Evolutionary conservation across 2,888 invertebrate species (phyloP).

Genomic region (Lagria hirta): DNA sequence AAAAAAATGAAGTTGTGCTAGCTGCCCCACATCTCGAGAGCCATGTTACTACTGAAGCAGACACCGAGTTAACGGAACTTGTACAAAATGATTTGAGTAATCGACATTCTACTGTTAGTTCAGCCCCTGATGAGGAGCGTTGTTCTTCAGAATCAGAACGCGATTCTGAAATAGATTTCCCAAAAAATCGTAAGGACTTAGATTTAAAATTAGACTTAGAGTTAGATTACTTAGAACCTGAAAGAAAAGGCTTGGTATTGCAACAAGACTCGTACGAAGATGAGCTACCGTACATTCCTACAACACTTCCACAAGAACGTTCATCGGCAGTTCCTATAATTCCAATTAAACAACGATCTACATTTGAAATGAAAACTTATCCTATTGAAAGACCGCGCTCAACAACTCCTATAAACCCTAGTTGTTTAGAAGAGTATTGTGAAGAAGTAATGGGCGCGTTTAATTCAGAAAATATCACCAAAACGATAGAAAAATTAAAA

Average conservation of each 20-base stretch:
- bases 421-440: slow-evolving; percentile 71
- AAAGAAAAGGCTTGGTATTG: slow-evolving; percentile 74
- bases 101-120: slow-evolving; percentile 30
- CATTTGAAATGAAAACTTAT: slow-evolving; percentile 65
- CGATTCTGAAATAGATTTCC: slow-evolving; percentile 61
- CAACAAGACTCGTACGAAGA: slow-evolving; percentile 82
- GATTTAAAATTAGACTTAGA: slow-evolving; percentile 56
- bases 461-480: slow-evolving; percentile 41
- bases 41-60: too few species aligned
- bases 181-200: slow-evolving; percentile 47
- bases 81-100: slow-evolving; percentile 27
- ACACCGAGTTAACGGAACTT: too few species aligned
- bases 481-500: slow-evolving; percentile 65
- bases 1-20: too few species aligned
- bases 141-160: slow-evolving; percentile 69
- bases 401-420: slow-evolving; percentile 71
- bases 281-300: slow-evolving; percentile 85
- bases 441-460: slow-evolving; percentile 49
- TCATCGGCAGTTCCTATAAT: slow-evolving; percentile 79
- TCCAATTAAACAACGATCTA: slow-evolving; percentile 71
- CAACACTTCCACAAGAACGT: slow-evolving; percentile 84
- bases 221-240: slow-evolving; percentile 62
- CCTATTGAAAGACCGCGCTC: slow-evolving; percentile 75
- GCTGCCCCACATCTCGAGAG: too few species aligned
- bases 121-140: slow-evolving; percentile 55